Conservation (phyloP, 2,113 vertebrate species). For the Ciconia maguari region DNA sequence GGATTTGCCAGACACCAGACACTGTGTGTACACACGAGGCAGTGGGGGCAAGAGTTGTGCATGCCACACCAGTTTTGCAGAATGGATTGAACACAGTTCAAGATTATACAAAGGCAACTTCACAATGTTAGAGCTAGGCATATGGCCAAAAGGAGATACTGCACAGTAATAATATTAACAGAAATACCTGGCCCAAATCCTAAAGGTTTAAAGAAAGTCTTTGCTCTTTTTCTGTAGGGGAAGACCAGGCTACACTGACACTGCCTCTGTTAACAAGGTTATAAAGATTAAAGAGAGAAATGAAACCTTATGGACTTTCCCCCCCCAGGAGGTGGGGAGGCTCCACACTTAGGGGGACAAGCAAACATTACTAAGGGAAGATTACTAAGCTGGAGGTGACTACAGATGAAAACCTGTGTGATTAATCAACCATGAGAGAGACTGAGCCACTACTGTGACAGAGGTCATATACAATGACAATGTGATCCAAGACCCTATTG, state of each 20-base stretch:
- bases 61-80: neutral
- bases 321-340: rapidly evolving
- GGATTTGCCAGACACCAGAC: neutral
- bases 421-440: neutral
- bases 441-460: neutral
- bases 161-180: neutral
- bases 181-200: neutral
- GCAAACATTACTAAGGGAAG: neutral
- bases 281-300: neutral
- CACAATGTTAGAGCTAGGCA: neutral
- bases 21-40: neutral
- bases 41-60: no score
- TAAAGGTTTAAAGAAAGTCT: neutral
- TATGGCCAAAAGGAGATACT: neutral
- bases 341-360: neutral
- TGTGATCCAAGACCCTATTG: neutral
- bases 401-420: neutral
- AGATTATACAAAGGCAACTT: neutral
- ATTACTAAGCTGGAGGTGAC: neutral
- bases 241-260: neutral
- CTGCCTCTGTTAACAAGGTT: neutral
- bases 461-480: neutral
- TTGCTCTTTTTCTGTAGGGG: neutral
- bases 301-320: neutral
- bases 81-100: neutral